Evolutionary conservation across 1,140 invertebrate genomes (phyloP).

Genomic region (Bombus soroeensis): DNA sequence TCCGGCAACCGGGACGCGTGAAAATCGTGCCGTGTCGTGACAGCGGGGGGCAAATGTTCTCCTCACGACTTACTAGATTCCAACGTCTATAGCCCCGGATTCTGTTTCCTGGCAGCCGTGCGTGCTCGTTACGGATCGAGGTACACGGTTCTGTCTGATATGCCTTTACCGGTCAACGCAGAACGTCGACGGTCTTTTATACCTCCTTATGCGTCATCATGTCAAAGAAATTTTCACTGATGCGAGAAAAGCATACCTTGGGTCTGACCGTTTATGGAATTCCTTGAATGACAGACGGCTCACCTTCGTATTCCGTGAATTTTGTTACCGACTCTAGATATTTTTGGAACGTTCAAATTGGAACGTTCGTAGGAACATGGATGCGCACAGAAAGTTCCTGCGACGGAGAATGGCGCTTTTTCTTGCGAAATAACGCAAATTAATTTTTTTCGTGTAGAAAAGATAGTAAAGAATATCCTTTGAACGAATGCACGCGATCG

Average conservation of each 20-base stretch:
- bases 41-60: conserved; percentile 43
- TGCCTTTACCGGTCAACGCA: not conserved
- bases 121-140: not conserved
- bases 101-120: conserved; percentile 31
- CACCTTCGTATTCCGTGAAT: not conserved
- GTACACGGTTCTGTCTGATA: not conserved
- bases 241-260: conserved; percentile 7
- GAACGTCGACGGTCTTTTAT: not conserved
- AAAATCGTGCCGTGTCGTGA: conserved; percentile 50
- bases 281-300: not conserved
- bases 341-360: not conserved
- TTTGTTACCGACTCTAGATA: not conserved
- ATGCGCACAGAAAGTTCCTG: no score
- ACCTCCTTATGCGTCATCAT: conserved; percentile 13
- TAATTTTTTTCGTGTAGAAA: not conserved
- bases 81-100: not conserved
- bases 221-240: conserved; percentile 27
- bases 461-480: not conserved
- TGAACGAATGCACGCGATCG: not conserved
- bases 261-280: not conserved
- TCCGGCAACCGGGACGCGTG: conserved; percentile 27
- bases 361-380: not conserved
- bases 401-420: not conserved
- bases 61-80: conserved; percentile 33
- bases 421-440: not conserved